Evolutionary conservation across 1,140 invertebrate genomes (phyloP).

Genomic region (Heliconius himera): DNA sequence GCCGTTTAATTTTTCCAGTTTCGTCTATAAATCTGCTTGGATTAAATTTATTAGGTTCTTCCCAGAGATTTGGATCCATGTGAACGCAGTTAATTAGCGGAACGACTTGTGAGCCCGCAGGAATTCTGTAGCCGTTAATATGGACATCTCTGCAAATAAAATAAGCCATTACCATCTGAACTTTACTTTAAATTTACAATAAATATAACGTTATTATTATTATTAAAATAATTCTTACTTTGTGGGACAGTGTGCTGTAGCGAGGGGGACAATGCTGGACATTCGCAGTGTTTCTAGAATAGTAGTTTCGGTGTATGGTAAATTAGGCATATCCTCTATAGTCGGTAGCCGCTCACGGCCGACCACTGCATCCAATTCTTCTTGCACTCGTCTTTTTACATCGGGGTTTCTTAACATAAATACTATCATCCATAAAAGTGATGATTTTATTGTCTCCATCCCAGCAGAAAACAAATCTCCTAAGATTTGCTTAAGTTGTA

Average conservation of each 20-base stretch:
- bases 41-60: conserved; percentile 91
- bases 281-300: conserved; percentile 92
- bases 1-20: conserved; percentile 90
- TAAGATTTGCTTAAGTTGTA: conserved; percentile 94
- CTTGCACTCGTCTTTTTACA: conserved; percentile 90
- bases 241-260: conserved; percentile 93
- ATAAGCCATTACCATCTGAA: conserved; percentile 20
- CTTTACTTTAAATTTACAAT: background rate
- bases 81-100: conserved; percentile 93
- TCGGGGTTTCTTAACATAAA: conserved; percentile 94
- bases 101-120: conserved; percentile 91
- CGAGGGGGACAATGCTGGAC: conserved; percentile 92
- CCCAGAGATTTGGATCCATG: conserved; percentile 93
- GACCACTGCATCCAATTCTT: conserved; percentile 94
- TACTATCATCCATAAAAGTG: conserved; percentile 93
- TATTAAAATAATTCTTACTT: conserved; percentile 83
- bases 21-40: conserved; percentile 91
- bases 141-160: conserved; percentile 87
- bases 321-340: conserved; percentile 90
- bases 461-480: conserved; percentile 96
- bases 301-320: conserved; percentile 94
- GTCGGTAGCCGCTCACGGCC: conserved; percentile 90
- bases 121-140: conserved; percentile 91
- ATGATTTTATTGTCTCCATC: conserved; percentile 96
- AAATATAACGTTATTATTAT: background rate